Percentiles rank a stretch among this genome's conserved stretches.
Conservation (phyloP, 2,888 invertebrate species). For the Criorhina ranunculi region DNA sequence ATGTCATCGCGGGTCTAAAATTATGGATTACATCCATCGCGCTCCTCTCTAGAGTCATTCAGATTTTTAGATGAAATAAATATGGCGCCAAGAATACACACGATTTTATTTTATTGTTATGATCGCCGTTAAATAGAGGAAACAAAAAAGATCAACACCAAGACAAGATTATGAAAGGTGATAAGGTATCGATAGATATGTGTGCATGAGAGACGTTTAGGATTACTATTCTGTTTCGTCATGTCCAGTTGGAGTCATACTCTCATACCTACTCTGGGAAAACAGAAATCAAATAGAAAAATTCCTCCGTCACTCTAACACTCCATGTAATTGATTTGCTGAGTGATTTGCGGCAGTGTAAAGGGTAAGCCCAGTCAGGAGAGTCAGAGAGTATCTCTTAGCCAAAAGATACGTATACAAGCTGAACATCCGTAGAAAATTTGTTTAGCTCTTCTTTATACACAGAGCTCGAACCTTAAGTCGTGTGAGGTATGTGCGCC, state of each 20-base stretch:
- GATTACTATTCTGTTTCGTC: constrained; percentile 29
- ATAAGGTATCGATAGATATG: constrained; percentile 21
- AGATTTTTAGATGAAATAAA: constrained; percentile 64
- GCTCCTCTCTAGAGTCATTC: constrained; percentile 42
- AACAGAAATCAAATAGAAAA: constrained; percentile 64
- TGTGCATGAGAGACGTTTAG: constrained; percentile 1
- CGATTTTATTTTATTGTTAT: constrained; percentile 65
- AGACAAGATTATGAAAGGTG: constrained; percentile 45
- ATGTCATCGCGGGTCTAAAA: constrained; percentile 67
- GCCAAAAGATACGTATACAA: constrained; percentile 23
- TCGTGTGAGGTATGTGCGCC: constrained; percentile 54
- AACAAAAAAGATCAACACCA: not conserved
- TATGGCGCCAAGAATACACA: constrained; percentile 69
- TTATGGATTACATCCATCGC: constrained; percentile 66
- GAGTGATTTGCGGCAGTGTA: constrained; percentile 71
- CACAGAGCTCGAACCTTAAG: constrained; percentile 30
- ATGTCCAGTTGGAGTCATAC: constrained; percentile 40
- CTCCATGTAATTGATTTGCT: constrained; percentile 74
- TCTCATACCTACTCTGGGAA: constrained; percentile 38
- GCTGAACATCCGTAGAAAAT: constrained; percentile 65
- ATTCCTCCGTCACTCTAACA: constrained; percentile 67
- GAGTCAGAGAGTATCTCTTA: constrained; percentile 18
- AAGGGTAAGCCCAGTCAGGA: constrained; percentile 62
- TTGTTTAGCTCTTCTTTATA: constrained; percentile 45
- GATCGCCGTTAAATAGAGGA: constrained; percentile 41